Evolutionary conservation across 1,140 invertebrate species (phyloP).

Genomic region (Cyclargus thomasi): DNA sequence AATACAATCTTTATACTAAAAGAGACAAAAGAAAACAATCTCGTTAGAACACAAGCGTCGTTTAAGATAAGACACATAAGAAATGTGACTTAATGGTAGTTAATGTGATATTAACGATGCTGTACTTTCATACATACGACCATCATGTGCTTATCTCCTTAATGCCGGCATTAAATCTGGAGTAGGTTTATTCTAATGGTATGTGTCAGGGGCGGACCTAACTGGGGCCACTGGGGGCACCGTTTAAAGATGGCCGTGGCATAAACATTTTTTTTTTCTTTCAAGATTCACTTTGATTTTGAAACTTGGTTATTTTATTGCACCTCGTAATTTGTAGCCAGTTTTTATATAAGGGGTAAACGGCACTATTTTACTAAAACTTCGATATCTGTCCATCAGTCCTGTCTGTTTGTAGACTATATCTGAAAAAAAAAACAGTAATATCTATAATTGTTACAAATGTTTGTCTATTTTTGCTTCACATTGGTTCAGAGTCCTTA

Average conservation of each 20-base stretch:
- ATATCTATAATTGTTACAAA: too few relatives aligned
- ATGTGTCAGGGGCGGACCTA: neutral
- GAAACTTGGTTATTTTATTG: too few relatives aligned
- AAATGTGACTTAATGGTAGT: slow-evolving; percentile 1
- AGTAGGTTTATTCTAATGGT: slow-evolving; percentile 1
- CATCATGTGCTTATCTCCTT: neutral
- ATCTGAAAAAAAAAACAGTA: too few relatives aligned
- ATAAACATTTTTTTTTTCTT: neutral
- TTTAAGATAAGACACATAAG: neutral
- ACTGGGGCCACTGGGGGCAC: neutral
- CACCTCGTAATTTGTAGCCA: too few relatives aligned
- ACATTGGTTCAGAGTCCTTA: too few relatives aligned
- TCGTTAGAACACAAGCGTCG: neutral
- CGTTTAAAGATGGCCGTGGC: neutral
- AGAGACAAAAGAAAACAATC: slow-evolving; percentile 1
- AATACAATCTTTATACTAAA: neutral
- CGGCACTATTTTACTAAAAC: too few relatives aligned
- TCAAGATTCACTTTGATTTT: too few relatives aligned
- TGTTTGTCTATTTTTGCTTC: too few relatives aligned
- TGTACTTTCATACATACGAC: slow-evolving; percentile 1
- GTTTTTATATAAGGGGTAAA: too few relatives aligned
- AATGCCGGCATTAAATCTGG: neutral
- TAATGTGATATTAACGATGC: neutral
- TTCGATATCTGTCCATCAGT: too few relatives aligned
- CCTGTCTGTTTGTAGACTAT: too few relatives aligned